Percentiles rank a stretch among this genome's conserved stretches.
Evolutionary conservation across 2,113 vertebrate genomes (phyloP).

Genomic region (Equus quagga): DNA sequence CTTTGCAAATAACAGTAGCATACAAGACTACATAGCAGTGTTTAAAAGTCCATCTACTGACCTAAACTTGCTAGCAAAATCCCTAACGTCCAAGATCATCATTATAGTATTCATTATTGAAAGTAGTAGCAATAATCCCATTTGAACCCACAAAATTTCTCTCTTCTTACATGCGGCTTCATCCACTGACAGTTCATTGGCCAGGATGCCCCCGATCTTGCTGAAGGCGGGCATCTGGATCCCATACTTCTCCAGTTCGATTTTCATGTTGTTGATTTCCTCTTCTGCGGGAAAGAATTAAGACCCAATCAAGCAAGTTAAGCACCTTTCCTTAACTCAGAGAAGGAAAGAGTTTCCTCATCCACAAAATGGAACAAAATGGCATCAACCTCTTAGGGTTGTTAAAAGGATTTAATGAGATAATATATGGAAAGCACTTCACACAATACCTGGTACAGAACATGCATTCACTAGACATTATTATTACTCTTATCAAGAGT

Average conservation of each 20-base stretch:
- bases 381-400: background rate
- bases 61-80: background rate
- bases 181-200: constrained; percentile 98
- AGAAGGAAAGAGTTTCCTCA: background rate
- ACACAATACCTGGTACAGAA: background rate
- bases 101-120: background rate
- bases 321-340: background rate
- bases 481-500: background rate
- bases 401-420: background rate
- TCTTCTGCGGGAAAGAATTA: constrained; percentile 90
- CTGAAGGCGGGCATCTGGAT: constrained; percentile 99
- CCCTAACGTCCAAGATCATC: background rate
- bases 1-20: background rate
- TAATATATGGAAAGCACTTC: background rate
- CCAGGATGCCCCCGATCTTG: constrained; percentile 99
- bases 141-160: background rate
- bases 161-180: constrained; percentile 95
- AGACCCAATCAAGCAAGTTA: background rate
- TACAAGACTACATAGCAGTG: background rate
- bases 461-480: background rate
- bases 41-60: constrained; percentile 1
- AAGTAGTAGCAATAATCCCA: background rate
- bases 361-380: background rate
- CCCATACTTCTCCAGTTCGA: constrained; percentile 98
- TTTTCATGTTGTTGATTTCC: constrained; percentile 99